Evolutionary conservation across 1,140 invertebrate species (phyloP), one percentile per base, ranked within the genome.

Genomic region (Pogonognathellus flavescens): DNA sequence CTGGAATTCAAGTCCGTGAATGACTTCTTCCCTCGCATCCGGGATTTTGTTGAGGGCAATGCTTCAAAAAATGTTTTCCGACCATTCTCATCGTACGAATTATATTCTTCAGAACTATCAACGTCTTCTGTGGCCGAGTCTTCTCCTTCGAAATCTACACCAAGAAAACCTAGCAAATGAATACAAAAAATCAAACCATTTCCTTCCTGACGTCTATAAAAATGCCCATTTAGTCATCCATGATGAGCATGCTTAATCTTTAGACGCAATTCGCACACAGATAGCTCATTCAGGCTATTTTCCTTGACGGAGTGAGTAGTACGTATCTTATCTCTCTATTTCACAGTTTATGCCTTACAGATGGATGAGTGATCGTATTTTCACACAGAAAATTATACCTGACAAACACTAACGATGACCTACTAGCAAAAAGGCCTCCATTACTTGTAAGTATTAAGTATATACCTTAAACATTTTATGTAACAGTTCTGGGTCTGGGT

Each of bases 181-280:
- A 76, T 49, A 81, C 80, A 53, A 81, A 55, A 53, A 81, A 55
- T 81, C 53, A 81, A 22, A 81, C 50, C 80, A 25, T 81, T 81
- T 53, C 53, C 80, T 81, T 57, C 80, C 80, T 81, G 50, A 55
- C 80, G 50, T 50, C 82, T 62, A 62, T 52, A 80, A 84, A 84
- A 80, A 84, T 70, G 70, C 70, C 59, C 70, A 80, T 84, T 84
- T 84, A 84, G 72, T 55, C 50, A 59, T 50, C 53, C 83, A 76
- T 83, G 82, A 84, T 84, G 52, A 70, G 52, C 83, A 57, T 76
- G 16, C 55, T 59, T 85, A 85, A 85, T 85, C 84, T 76, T 49
- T 20, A 25, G 53, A 66, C 72, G 72, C 84, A 85, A 85, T 85
- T 66, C 62, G 66, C 31, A 41, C 25, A 16, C 49, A 70, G 53